These are phyloP conservation scores for Formicarius rufipectus DNA, from an alignment of 2,113 vertebrate species.

Conservation along the genomic window DNA sequence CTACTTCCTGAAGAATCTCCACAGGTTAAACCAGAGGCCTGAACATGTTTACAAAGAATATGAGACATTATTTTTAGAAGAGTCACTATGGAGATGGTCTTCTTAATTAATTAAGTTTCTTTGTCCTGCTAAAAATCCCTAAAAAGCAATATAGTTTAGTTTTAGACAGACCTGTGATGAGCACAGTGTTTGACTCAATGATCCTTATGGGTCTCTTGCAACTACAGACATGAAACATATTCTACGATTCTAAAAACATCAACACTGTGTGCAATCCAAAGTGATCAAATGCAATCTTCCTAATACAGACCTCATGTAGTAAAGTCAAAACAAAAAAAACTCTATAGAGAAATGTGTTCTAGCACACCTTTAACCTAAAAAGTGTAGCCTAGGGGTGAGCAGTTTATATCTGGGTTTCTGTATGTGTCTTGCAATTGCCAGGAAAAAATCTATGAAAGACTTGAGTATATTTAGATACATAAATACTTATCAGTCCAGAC, in stretches of 20 bases:
- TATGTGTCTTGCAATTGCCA: not conserved
- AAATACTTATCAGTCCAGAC: not conserved
- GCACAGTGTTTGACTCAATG: not conserved
- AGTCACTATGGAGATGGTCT: not conserved
- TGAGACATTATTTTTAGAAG: not conserved
- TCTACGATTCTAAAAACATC: not conserved
- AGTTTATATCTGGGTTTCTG: not conserved
- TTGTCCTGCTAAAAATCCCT: not conserved
- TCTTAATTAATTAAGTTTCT: not conserved
- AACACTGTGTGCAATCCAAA: not conserved
- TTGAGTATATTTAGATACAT: not conserved
- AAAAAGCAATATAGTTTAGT: not conserved
- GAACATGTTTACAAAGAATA: not conserved
- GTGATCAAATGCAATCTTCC: not conserved
- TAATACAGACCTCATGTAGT: not conserved
- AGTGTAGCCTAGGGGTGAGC: not conserved
- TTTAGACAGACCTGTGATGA: not conserved
- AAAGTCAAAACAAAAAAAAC: not conserved
- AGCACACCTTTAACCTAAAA: not conserved
- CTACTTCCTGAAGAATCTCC: not conserved
- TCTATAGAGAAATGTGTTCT: not conserved
- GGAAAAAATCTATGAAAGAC: not conserved
- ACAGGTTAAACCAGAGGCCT: not conserved
- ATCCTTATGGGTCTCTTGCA: not conserved
- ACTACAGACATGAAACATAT: accelerated